These are phyloP conservation scores for Chelmon rostratus DNA, from an alignment of 2,797 vertebrate species.

Conservation along the genomic window DNA sequence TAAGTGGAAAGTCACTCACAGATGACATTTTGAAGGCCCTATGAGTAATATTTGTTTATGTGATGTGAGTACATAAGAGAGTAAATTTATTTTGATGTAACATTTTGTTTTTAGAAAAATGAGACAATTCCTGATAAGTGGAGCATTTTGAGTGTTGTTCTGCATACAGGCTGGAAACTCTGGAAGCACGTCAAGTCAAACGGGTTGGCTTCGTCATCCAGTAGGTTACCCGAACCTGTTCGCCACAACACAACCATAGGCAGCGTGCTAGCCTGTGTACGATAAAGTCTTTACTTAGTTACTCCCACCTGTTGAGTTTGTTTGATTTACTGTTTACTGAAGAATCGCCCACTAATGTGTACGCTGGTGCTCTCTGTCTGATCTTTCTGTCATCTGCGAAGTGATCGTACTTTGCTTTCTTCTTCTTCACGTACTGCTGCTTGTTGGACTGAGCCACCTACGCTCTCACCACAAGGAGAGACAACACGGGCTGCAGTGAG, in stretches of 20 bases:
- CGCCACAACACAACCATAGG: no score
- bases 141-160: background rate
- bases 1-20: no score
- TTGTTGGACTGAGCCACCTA: slow-evolving; percentile 27
- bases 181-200: no score
- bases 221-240: no score
- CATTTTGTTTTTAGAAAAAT: background rate
- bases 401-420: background rate
- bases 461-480: slow-evolving; percentile 11
- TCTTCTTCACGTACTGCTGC: background rate
- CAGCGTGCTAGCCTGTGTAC: no score
- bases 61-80: background rate
- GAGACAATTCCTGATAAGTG: background rate
- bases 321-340: background rate
- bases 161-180: no score
- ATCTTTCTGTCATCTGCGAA: background rate
- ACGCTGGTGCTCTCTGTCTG: no score
- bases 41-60: background rate
- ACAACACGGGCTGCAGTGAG: slow-evolving; percentile 18
- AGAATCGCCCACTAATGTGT: background rate
- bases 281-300: no score
- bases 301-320: background rate
- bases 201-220: no score
- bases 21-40: background rate
- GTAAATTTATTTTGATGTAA: background rate